Base-by-base conservation (phyloP, 1,140 invertebrate species). In the Lordiphosa clarofinis region DNA sequence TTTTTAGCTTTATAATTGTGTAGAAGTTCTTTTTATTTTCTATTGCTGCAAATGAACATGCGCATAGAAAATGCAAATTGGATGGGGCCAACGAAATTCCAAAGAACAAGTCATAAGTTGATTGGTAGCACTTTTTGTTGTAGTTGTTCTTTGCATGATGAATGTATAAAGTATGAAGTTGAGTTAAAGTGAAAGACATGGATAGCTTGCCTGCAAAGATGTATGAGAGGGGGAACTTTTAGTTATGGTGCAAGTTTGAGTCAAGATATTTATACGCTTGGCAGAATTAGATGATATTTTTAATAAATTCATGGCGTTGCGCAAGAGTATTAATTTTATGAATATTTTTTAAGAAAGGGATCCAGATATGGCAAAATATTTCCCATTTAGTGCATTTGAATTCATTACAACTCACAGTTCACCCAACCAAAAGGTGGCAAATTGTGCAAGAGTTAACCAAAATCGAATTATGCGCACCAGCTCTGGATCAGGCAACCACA, bases 1-100 rank as follows among this genome's bases (percentile, higher is more conserved):
- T 49, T 49, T 57, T 68, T 60, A 58, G 60, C 42, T 50, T 50
- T 61, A 65, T 76, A 81, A 76, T 76, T 81, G 68, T 61, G 68
- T 61, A 54, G 43, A 58, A 52, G 4, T 24, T 24, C 47, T 55
- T 66, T 59, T 56, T 62, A 15, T 39, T 38, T 28, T 28, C 21
- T 24, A 21, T 21, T 49, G 54, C 54, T 75, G 39, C 57, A 59
- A 68, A 68, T 73, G 52, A 73, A 78, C 66, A 60, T 55, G 57
- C 50, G 47, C 46, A 56, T 54, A 42, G 31, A 21, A 56, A 66
- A 61, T 66, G 53, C 39, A 44, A 79, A 61, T 60, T 62, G 62
- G 47, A 39, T 35, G 40, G 54, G 38, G 60, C 39, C 31, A 64
- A 42, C 36, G 42, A 55, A 15, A 50, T 55, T n/a, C 54, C 50